Evolutionary conservation across 1,140 invertebrate genomes (phyloP), one percentile per base, ranked within the genome.

Genomic region (Drosophila erecta): DNA sequence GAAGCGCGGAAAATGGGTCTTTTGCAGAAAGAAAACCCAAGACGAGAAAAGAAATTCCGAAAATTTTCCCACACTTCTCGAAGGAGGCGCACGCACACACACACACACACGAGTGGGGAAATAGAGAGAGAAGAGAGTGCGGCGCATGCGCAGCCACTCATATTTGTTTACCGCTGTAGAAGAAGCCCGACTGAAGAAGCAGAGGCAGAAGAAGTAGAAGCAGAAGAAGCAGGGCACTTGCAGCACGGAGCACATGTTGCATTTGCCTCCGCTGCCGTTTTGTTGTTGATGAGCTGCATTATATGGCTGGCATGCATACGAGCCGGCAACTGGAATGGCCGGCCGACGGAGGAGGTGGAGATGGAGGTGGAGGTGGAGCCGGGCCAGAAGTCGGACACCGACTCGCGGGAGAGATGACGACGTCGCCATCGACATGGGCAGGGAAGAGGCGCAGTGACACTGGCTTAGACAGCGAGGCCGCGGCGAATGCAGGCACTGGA

Each of bases 61-160:
- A 86, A 86, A 86, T 86, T 87, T 86, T 86, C 83, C 83, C 83
- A 86, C 83, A 86, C 83, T 86, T 85, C 81, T 81, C 75, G 78
- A 46, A 76, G 73, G 62, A 72, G 56, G 62, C 38, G 47, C 54
- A 76, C 27, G 57, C 35, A 64, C 57, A 55, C 17, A 35, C n/a
- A 24, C 59, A 22, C 27, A 49, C 43, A 54, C 12, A 41, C 30
- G 30, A 30, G 30, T 30, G 30, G 30, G 30, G 37, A 12, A 14
- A 38, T 1, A 4, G 37, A 38, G 37, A 38, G 37, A 38, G 37
- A 38, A 56, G 51, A 64, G 56, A 81, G 49, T 30, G 46, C 67
- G 62, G 72, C 47, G 47, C 47, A 50, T 50, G 47, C 47, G 47
- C 62, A 87, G 79, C 83, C 81, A 86, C 83, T 86, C 83, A 86